These are phyloP conservation scores for Mirounga angustirostris DNA, from an alignment of 2,113 vertebrate genomes.

Conservation along the genomic window DNA sequence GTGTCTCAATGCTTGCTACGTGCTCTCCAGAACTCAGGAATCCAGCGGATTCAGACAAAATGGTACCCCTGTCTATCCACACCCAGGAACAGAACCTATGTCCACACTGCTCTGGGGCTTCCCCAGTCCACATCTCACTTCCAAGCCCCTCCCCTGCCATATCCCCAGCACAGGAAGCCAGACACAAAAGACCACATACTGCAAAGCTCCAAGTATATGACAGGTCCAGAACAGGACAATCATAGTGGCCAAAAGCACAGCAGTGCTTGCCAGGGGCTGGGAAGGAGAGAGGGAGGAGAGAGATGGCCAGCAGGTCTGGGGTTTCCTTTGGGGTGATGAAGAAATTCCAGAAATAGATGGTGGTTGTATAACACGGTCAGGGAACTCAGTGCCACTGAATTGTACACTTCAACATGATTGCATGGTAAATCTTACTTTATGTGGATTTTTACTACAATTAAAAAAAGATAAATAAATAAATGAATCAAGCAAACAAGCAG, in stretches of 20 bases:
- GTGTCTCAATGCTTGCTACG: not conserved
- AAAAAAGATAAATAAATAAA: not conserved
- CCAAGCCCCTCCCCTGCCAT: too few relatives aligned
- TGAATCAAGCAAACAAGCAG: not conserved
- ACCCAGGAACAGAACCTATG: not conserved
- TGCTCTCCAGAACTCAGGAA: not conserved
- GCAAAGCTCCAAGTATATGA: accelerated
- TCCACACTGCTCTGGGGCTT: not conserved
- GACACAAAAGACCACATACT: accelerated
- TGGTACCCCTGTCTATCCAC: not conserved
- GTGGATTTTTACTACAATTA: not conserved
- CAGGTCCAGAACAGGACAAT: not conserved
- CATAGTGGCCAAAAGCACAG: too few relatives aligned
- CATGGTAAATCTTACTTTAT: not conserved
- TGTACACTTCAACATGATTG: not conserved
- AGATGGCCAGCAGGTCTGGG: accelerated
- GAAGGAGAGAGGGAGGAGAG: too few relatives aligned
- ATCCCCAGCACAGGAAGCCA: not conserved
- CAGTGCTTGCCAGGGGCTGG: not conserved
- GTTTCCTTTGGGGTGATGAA: not conserved
- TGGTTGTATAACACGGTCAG: accelerated
- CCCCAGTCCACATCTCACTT: not conserved
- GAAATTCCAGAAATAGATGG: not conserved
- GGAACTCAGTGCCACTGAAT: not conserved
- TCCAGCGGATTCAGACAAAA: not conserved